Base-by-base conservation (phyloP, 2,888 invertebrate species). In the Drymonia ruficornis region DNA sequence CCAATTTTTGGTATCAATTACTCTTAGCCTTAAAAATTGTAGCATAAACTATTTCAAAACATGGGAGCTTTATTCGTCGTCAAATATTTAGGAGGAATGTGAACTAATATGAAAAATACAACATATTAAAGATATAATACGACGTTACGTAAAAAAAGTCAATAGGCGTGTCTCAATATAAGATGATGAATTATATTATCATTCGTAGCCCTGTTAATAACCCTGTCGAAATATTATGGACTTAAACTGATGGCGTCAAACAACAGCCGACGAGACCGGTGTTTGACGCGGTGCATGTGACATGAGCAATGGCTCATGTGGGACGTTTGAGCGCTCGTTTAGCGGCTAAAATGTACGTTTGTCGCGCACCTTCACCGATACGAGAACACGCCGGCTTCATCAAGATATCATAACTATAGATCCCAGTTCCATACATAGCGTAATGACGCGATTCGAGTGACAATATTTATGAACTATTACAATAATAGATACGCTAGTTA, bases 1-100 rank as follows among this genome's bases (percentile, higher is more conserved):
- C 76, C 80, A 79, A 82, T 82, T 78, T 87, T 86, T 83, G 81
- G 82, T 84, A 80, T 81, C 76, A 71, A 77, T 76, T 78, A 77
- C 66, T 68, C 70, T n/a, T 70, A 70, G 62, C 66, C 67, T 70
- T 76, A 71, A 61, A 61, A 60, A 54, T 63, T 52, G 64, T 67
- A 65, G 65, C 61, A 63, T 70, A 59, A 59, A 65, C 59, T 56
- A 61, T 61, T 58, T 49, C 19, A 52, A 54, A 65, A 54, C 55
- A 54, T 56, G 53, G 59, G 48, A 55, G 53, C 59, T 62, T 56
- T 46, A 36, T 49, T 49, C 18, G 48, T 46, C 60, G 49, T 46
- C 31, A 56, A 61, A 59, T 46, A 55, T 58, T 56, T 19, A 49
- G 45, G 55, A 47, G 55, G 31, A 55, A 51, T 62, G 23, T 23